Conservation (phyloP, 1,140 invertebrate species). For the Pseudachorutes palmiensis region DNA sequence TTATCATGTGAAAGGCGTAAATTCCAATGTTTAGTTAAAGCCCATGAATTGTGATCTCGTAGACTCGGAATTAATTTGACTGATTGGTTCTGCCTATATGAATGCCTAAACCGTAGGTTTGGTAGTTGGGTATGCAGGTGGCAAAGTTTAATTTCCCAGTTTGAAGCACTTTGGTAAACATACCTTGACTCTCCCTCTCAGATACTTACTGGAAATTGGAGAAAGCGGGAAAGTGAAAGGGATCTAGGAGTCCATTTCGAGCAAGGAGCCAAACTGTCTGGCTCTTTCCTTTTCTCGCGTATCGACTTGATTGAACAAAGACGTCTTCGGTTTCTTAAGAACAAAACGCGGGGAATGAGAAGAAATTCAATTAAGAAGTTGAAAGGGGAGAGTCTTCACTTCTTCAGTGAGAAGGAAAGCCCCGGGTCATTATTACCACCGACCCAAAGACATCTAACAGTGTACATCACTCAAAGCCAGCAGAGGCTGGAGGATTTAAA, state of each 20-base stretch:
- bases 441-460: too few species aligned
- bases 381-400: slow-evolving; percentile 2
- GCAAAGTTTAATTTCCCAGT: neutral
- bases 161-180: neutral
- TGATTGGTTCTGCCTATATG: neutral
- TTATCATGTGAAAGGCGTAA: too few species aligned
- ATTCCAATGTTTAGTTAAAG: too few species aligned
- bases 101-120: neutral
- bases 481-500: too few species aligned
- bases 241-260: too few species aligned
- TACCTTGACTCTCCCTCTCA: too few species aligned
- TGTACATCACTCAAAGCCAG: neutral
- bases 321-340: neutral
- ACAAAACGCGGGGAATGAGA: neutral
- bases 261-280: too few species aligned
- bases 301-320: slow-evolving; percentile 11
- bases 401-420: neutral
- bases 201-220: too few species aligned
- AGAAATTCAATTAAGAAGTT: slow-evolving; percentile 14
- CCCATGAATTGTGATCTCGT: too few species aligned
- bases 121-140: neutral
- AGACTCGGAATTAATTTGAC: too few species aligned
- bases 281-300: too few species aligned
- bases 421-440: slow-evolving; percentile 6
- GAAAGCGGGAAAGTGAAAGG: neutral